These are phyloP conservation scores for Homalodisca vitripennis DNA, from an alignment of 1,140 invertebrate species.

Conservation along the genomic window DNA sequence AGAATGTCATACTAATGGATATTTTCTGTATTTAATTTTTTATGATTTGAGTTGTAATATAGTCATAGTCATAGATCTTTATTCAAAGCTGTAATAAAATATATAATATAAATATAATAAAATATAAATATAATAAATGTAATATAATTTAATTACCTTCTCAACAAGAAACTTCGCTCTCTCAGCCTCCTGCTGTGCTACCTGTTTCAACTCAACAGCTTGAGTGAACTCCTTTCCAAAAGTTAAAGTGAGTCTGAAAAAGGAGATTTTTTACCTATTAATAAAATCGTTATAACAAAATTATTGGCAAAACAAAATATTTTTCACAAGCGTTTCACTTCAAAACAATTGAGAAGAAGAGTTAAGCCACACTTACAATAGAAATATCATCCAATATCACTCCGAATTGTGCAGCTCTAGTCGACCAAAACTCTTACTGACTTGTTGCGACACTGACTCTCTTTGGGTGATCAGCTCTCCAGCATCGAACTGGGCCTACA, in stretches of 20 bases:
- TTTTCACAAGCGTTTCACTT: background rate
- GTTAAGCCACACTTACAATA: conserved; percentile 63
- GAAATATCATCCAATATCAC: conserved; percentile 99
- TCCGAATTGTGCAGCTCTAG: conserved; percentile 91
- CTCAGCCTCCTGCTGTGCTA: conserved; percentile 99
- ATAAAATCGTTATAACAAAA: background rate
- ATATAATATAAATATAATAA: too few relatives aligned
- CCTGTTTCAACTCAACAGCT: conserved; percentile 99
- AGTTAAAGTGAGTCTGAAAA: conserved; percentile 89
- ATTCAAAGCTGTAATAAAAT: too few relatives aligned
- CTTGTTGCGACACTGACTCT: conserved; percentile 93
- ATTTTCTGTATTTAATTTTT: too few relatives aligned
- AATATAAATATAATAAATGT: too few relatives aligned
- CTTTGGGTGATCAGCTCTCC: conserved; percentile 98
- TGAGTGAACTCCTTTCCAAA: conserved; percentile 98
- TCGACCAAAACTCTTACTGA: conserved; percentile 91
- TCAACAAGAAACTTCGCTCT: conserved; percentile 98
- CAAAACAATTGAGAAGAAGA: background rate
- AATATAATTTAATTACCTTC: conserved; percentile 68
- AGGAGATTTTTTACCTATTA: conserved; percentile 39
- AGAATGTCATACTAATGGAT: too few relatives aligned
- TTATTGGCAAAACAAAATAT: background rate
- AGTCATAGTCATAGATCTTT: too few relatives aligned
- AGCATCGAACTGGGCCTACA: conserved; percentile 94
- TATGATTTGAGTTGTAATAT: too few relatives aligned